A percentile compares a stretch with the other conserved stretches of the same genome.
Conservation (phyloP, 2,797 vertebrate species). For the Gobio occitaniae region DNA sequence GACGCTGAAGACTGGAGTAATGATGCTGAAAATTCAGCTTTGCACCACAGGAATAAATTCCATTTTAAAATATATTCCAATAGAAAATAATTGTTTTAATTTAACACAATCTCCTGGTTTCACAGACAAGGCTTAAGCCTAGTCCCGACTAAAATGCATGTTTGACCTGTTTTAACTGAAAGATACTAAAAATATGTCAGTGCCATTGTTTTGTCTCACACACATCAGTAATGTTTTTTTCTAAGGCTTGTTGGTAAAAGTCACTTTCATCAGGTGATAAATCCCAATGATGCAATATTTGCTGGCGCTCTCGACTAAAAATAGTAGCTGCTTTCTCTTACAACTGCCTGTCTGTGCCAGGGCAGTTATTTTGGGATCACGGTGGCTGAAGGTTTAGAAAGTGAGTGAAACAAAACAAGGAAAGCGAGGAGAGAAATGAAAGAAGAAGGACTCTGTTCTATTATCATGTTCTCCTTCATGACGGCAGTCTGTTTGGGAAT, state of each 20-base stretch:
- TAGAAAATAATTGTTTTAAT: background rate
- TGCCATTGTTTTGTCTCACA: too few species aligned
- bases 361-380: background rate
- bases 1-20: background rate
- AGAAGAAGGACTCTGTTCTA: background rate
- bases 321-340: constrained; percentile 14
- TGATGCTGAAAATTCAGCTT: background rate
- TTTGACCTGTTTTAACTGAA: too few species aligned
- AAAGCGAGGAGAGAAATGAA: background rate
- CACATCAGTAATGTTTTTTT: too few species aligned
- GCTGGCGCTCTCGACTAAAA: background rate
- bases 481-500: constrained; percentile 69
- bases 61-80: too few species aligned
- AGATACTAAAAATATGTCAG: too few species aligned
- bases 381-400: background rate
- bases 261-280: background rate
- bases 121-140: too few species aligned
- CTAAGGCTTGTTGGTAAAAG: too few species aligned
- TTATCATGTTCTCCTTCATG: constrained; percentile 15
- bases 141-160: too few species aligned
- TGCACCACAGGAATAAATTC: too few species aligned
- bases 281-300: constrained; percentile 31
- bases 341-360: constrained; percentile 7
- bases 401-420: background rate
- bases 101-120: background rate